Percentiles rank a stretch among this genome's conserved stretches.
Evolutionary conservation across 2,113 vertebrate genomes (phyloP).

Genomic region (Daboia siamensis): DNA sequence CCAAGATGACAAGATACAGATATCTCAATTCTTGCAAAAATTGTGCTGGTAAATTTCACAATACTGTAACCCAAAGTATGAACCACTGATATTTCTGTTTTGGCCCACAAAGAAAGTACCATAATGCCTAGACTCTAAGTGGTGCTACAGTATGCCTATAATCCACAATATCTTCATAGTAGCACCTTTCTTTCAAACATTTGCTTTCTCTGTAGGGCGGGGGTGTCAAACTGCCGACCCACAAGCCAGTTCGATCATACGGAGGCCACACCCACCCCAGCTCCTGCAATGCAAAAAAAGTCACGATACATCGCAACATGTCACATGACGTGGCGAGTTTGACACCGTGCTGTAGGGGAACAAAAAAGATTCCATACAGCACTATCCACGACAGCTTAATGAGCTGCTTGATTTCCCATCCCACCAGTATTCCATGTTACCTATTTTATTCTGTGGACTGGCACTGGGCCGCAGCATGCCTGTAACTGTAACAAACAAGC

Average conservation of each 20-base stretch:
- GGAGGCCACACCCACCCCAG: no score
- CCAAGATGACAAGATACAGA: not conserved
- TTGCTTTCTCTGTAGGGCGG: not conserved
- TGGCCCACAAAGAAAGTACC: not conserved
- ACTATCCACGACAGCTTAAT: not conserved
- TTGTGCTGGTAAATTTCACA: not conserved
- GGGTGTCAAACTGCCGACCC: no score
- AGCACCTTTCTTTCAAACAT: not conserved
- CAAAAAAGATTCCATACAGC: not conserved
- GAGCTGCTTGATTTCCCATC: not conserved
- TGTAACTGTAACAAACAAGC: no score
- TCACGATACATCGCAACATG: no score
- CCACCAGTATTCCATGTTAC: not conserved
- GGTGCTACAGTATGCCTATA: not conserved
- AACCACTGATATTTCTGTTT: no score
- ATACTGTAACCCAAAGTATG: not conserved
- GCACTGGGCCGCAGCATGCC: no score
- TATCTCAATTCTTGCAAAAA: not conserved
- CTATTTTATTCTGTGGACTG: not conserved
- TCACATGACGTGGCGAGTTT: no score
- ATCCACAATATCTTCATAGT: not conserved
- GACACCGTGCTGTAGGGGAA: not conserved
- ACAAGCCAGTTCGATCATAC: no score
- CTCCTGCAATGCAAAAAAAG: no score
- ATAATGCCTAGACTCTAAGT: not conserved